phyloP scores from a whole-genome alignment of 2,888 invertebrate species.

The Lordiphosa andalusiaca region DNA sequence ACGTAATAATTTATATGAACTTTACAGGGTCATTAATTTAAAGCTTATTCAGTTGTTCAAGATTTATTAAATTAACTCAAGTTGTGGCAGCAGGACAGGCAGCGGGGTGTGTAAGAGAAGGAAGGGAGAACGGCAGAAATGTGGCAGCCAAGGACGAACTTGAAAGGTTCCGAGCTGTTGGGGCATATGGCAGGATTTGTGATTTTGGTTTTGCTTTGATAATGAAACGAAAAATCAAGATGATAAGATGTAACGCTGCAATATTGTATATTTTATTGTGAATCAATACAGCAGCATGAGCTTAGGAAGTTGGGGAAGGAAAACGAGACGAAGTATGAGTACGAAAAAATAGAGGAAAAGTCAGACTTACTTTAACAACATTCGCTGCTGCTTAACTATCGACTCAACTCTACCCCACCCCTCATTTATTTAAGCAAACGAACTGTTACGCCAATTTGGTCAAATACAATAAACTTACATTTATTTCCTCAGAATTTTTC shows the following conservation, averaged over 20 bases:
- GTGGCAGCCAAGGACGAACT: no score
- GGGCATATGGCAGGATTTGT: conserved; percentile 16
- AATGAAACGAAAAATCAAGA: conserved; percentile 1
- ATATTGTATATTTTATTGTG: no score
- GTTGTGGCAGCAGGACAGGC: conserved; percentile 53
- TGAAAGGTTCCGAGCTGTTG: conserved; percentile 1
- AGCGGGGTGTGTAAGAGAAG: not conserved
- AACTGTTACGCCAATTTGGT: not conserved
- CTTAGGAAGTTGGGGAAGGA: no score
- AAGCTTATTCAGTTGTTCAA: conserved; percentile 79
- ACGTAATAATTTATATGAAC: conserved; percentile 77
- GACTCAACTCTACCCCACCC: no score
- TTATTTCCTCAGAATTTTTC: conserved; percentile 14
- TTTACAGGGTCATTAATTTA: conserved; percentile 78
- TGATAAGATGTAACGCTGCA: conserved; percentile 7
- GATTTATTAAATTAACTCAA: conserved; percentile 80
- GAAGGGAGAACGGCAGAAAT: not conserved
- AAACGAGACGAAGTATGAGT: no score
- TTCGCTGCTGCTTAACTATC: no score
- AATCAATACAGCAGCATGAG: no score
- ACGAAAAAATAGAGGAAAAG: no score
- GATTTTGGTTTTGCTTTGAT: conserved; percentile 20
- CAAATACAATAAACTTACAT: conserved; percentile 50
- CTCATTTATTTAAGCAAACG: no score
- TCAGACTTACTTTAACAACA: no score